phyloP scores from a whole-genome alignment of 1,140 invertebrate species.

The Mizuhopecten yessoensis region DNA sequence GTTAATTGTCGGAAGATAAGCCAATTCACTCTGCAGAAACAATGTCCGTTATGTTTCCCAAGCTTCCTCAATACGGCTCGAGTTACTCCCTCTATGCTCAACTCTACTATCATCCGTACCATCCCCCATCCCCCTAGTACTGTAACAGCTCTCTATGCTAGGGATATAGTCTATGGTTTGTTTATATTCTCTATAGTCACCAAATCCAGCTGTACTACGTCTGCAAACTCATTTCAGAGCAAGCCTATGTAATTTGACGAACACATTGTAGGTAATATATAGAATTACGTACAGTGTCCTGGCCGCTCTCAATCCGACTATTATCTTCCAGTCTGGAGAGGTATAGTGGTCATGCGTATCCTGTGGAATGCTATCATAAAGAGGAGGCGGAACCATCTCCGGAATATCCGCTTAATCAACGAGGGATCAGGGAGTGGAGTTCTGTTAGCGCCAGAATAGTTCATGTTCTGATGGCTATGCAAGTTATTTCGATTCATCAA shows the following conservation, averaged over 20 bases:
- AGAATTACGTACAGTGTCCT: neutral
- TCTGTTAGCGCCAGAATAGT: neutral
- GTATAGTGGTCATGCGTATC: neutral
- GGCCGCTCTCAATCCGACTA: neutral
- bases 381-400: neutral
- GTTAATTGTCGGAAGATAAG: too few relatives aligned
- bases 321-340: neutral
- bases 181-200: too few relatives aligned
- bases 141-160: too few relatives aligned
- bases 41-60: too few relatives aligned
- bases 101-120: too few relatives aligned
- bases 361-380: neutral
- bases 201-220: neutral
- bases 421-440: neutral
- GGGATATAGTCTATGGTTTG: too few relatives aligned
- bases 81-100: too few relatives aligned
- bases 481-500: neutral
- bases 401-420: neutral
- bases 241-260: neutral
- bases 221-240: neutral
- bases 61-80: too few relatives aligned
- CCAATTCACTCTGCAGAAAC: too few relatives aligned
- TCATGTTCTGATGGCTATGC: neutral
- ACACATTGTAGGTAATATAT: neutral
- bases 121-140: too few relatives aligned